Conservation (phyloP, 1,140 invertebrate species). For the Nebria ingens region DNA sequence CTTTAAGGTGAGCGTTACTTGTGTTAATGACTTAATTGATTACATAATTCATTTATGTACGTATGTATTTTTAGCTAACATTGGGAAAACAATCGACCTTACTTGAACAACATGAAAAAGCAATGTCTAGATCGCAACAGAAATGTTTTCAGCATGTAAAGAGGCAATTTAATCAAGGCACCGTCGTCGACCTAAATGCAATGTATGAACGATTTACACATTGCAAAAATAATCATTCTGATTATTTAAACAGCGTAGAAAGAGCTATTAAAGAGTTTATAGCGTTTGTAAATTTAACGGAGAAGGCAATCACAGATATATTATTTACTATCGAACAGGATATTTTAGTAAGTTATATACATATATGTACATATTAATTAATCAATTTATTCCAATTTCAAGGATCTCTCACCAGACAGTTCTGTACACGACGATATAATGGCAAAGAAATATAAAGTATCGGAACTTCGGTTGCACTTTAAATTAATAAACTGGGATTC, state of each 20-base stretch:
- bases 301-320: no score
- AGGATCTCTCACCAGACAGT: slow-evolving; percentile 11
- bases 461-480: slow-evolving; percentile 14
- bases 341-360: no score
- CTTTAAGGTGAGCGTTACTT: slow-evolving; percentile 16
- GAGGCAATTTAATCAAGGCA: background rate
- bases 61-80: no score
- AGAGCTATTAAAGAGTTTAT: no score
- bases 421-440: slow-evolving; percentile 1
- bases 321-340: no score
- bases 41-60: no score
- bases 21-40: no score
- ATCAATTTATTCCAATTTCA: no score
- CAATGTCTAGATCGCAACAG: slow-evolving; percentile 11
- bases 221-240: slow-evolving; percentile 14
- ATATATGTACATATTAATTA: no score
- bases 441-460: slow-evolving; percentile 10
- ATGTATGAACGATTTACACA: slow-evolving; percentile 12
- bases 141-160: slow-evolving; percentile 13
- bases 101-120: slow-evolving; percentile 12
- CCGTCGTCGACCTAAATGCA: slow-evolving; percentile 11
- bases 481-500: slow-evolving; percentile 13
- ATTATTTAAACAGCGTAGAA: slow-evolving; percentile 16
- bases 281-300: no score
- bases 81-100: background rate